Percentiles rank a stretch among this genome's conserved stretches.
Conservation (phyloP, 2,113 vertebrate genomes). For the Dasyurus viverrinus region DNA sequence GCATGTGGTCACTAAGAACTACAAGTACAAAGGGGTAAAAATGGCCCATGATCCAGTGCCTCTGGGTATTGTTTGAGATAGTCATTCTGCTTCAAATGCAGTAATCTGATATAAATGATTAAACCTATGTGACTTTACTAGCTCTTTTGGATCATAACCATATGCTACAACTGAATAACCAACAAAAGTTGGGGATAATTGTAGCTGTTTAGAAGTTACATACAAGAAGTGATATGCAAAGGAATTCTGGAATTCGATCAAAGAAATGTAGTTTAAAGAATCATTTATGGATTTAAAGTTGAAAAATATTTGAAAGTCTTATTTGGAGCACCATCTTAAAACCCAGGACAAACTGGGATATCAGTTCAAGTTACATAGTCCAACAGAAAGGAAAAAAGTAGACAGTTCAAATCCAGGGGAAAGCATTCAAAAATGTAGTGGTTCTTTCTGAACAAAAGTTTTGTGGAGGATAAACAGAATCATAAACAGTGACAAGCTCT, state of each 20-base stretch:
- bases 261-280: not conserved
- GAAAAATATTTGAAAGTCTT: not conserved
- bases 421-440: not conserved
- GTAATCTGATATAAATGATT: not conserved
- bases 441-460: not conserved
- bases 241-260: not conserved
- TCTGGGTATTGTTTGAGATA: accelerated
- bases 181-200: not conserved
- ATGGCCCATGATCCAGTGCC: not conserved
- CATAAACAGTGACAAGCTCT: not conserved
- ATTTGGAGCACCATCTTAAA: not conserved
- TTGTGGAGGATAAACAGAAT: not conserved
- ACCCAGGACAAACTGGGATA: not conserved
- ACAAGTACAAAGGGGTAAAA: not conserved
- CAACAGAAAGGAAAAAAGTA: not conserved
- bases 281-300: not conserved
- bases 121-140: not conserved
- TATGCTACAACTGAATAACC: not conserved
- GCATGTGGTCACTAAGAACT: not conserved
- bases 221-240: accelerated
- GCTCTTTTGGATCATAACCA: not conserved
- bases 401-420: not conserved
- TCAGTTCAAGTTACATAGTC: not conserved
- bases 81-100: not conserved
- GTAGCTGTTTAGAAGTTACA: not conserved